Conservation (phyloP, 2,113 vertebrate genomes). For the Atherinomorus stipes region DNA sequence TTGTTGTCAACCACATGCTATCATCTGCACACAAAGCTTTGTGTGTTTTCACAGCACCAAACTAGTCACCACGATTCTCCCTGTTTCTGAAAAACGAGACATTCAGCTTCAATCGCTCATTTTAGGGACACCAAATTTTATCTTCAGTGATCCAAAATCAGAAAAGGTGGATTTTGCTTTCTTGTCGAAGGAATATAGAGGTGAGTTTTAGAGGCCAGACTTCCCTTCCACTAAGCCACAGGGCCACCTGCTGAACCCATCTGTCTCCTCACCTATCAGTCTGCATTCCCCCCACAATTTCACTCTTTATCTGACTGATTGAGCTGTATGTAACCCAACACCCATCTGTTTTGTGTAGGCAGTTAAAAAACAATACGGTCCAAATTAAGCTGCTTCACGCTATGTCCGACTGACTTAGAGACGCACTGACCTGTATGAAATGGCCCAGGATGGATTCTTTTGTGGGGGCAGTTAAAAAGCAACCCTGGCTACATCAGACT, state of each 20-base stretch:
- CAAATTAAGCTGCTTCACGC: slow-evolving; percentile 76
- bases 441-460: slow-evolving; percentile 27
- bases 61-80: too few species aligned
- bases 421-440: slow-evolving; percentile 40
- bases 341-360: slow-evolving; percentile 73
- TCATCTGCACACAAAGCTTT: too few species aligned
- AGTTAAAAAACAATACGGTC: slow-evolving; percentile 71
- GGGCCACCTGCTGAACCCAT: slow-evolving; percentile 54
- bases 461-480: slow-evolving; percentile 49
- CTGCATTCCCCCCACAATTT: slow-evolving; percentile 42
- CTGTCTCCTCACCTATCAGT: slow-evolving; percentile 55
- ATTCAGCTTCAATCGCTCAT: neutral
- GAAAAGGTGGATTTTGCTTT: neutral
- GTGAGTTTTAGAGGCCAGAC: slow-evolving; percentile 34
- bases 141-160: neutral
- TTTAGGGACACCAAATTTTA: neutral
- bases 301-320: slow-evolving; percentile 63
- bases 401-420: slow-evolving; percentile 60
- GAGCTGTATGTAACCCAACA: slow-evolving; percentile 68
- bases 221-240: neutral
- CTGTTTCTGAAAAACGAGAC: neutral
- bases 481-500: slow-evolving; percentile 38
- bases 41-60: too few species aligned
- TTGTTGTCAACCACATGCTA: neutral
- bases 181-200: neutral